Conservation (phyloP, 2,797 vertebrate species). For the Sparidentex hasta region DNA sequence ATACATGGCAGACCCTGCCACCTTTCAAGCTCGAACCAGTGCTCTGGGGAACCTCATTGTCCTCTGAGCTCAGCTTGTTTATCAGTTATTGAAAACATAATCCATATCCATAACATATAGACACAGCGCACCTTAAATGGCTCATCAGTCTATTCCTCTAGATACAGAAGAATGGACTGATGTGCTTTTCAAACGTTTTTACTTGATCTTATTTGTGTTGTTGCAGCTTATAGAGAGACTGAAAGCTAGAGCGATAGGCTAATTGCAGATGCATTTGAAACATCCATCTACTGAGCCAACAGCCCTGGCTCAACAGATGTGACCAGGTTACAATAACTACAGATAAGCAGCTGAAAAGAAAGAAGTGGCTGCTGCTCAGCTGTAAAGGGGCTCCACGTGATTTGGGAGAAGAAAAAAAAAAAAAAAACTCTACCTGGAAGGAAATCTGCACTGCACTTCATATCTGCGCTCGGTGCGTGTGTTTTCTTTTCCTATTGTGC, state of each 20-base stretch:
- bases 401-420: constrained; percentile 5
- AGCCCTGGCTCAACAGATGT: constrained; percentile 71
- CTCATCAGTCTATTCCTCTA: not conserved
- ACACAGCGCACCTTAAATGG: no score
- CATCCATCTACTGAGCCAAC: constrained; percentile 60
- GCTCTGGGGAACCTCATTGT: no score
- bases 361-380: constrained; percentile 51
- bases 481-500: not conserved
- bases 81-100: no score
- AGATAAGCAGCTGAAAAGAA: constrained; percentile 65
- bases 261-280: constrained; percentile 46
- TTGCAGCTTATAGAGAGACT: constrained; percentile 13
- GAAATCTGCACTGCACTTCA: not conserved
- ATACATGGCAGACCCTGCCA: no score
- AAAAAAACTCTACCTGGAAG: constrained; percentile 6
- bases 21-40: no score
- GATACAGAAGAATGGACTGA: not conserved
- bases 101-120: no score
- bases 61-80: no score
- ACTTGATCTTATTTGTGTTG: not conserved
- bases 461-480: not conserved
- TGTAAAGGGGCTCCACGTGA: constrained; percentile 9
- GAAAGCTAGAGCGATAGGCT: constrained; percentile 26
- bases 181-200: constrained; percentile 5
- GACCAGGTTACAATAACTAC: constrained; percentile 80